phyloP scores from a whole-genome alignment of 2,797 vertebrate species.

The Masticophis lateralis region DNA sequence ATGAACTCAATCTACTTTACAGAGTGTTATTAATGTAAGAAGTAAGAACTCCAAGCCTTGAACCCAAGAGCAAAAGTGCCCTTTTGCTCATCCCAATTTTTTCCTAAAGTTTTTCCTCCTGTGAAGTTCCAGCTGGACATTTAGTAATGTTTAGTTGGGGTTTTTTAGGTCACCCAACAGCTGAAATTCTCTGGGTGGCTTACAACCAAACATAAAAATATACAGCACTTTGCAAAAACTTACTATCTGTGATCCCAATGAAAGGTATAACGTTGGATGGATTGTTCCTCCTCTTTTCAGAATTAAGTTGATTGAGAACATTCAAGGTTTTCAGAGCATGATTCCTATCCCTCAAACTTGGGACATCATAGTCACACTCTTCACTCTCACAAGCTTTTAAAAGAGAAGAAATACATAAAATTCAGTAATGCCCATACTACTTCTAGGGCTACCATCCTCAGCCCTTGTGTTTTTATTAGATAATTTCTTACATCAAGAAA shows the following conservation, averaged over 20 bases:
- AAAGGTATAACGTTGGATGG: not conserved
- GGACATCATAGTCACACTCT: not conserved
- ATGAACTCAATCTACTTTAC: not conserved
- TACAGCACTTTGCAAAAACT: not conserved
- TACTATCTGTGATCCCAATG: slow-evolving; percentile 19
- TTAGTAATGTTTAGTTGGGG: not conserved
- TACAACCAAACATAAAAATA: not conserved
- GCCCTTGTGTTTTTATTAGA: not conserved
- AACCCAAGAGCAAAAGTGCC: not conserved
- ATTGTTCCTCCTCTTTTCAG: slow-evolving; percentile 17
- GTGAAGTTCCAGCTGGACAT: not conserved
- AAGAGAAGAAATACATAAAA: not conserved
- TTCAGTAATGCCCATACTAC: not conserved
- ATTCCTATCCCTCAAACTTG: not conserved
- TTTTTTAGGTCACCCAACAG: not conserved
- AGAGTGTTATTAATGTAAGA: not conserved
- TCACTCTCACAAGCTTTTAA: not conserved
- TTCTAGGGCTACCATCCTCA: not conserved
- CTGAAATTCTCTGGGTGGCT: not conserved
- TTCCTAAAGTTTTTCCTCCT: not conserved
- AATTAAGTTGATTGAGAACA: slow-evolving; percentile 7
- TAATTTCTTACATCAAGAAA: not conserved
- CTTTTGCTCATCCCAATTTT: not conserved
- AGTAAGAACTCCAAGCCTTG: not conserved
- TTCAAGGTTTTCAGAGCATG: not conserved